Conservation (phyloP, 1,140 invertebrate species). For the Drosophila kepulauana region DNA sequence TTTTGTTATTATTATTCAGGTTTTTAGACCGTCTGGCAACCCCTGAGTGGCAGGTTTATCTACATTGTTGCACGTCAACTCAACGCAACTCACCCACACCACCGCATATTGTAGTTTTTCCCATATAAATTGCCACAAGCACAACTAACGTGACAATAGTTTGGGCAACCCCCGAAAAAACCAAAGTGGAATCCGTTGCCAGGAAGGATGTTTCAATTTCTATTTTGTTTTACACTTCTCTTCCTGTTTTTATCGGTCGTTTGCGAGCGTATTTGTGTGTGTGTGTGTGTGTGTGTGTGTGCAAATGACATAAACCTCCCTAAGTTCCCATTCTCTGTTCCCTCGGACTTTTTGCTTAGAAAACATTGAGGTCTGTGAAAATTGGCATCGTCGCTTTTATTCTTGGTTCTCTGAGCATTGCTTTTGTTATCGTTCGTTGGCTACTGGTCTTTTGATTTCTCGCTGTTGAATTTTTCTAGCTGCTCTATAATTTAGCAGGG, state of each 20-base stretch:
- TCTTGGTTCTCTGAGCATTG: constrained; percentile 24
- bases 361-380: constrained; percentile 61
- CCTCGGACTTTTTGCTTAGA: constrained; percentile 30
- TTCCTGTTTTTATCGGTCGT: constrained; percentile 74
- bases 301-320: constrained; percentile 59
- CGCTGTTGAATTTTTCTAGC: constrained; percentile 35
- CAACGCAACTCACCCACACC: constrained; percentile 39
- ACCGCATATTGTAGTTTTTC: constrained; percentile 35
- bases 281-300: constrained; percentile 47
- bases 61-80: constrained; percentile 71
- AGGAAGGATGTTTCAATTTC: constrained; percentile 83
- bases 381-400: constrained; percentile 63
- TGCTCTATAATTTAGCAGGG: constrained; percentile 56
- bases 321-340: constrained; percentile 27
- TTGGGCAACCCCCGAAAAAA: constrained; percentile 42
- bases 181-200: constrained; percentile 25
- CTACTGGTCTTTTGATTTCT: constrained; percentile 40
- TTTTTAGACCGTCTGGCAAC: constrained; percentile 60
- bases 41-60: constrained; percentile 66
- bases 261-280: constrained; percentile 30
- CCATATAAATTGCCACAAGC: constrained; percentile 65
- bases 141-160: constrained; percentile 33
- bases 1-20: constrained; percentile 40
- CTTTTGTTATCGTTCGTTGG: constrained; percentile 42
- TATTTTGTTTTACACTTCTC: constrained; percentile 77